Evolutionary conservation across 2,797 vertebrate genomes (phyloP), one percentile per base, ranked within the genome.

Genomic region (Mus spretus): DNA sequence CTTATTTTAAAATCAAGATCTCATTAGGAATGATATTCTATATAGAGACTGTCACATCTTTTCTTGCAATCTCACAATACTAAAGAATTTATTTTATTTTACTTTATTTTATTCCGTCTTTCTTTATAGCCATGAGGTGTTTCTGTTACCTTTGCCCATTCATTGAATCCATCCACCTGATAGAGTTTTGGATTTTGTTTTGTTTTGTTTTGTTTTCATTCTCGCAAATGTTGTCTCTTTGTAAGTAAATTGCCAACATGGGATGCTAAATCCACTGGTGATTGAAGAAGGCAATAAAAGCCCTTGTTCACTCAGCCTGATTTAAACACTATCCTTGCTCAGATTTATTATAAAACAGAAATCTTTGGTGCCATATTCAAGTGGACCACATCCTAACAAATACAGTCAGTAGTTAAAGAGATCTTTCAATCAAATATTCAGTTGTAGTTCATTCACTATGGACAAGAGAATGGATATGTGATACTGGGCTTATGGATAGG

Each of bases 1-100:
- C 80, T 95, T 95, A 90, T 89, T 97, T 92, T 92, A 96, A 96
- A 97, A 88, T 40, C 31, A 94, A 94, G 61, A 3, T 53, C 37
- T 8, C 89, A 59, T 91, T 93, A 94, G 65, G 91, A 94, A 97
- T 92, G 74, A 78, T 81, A 74, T 81, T 80, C 37, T 86, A 47
- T 63, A 72, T 3, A 67, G 24, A 89, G 17, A 37, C 12, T 72
- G 15, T 67, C 80, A 95, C 15, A 59, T 84, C 34, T n/a, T 70
- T 28, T 74, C 80, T 78, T 93, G 20, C 19, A 94, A 50, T 40
- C 10, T 96, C 53, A 57, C 26, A 26, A 14, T 83, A 70, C 9
- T 20, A 14, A 94, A 59, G n/a, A 91, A 70, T 77, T 90, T 65
- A 78, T 77, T 91, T 67, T 34, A 93, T n/a, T 77, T 90, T 65